Evolutionary conservation across 2,113 vertebrate species (phyloP), one percentile per base, ranked within the genome.

Genomic region (Pelecanus crispus): DNA sequence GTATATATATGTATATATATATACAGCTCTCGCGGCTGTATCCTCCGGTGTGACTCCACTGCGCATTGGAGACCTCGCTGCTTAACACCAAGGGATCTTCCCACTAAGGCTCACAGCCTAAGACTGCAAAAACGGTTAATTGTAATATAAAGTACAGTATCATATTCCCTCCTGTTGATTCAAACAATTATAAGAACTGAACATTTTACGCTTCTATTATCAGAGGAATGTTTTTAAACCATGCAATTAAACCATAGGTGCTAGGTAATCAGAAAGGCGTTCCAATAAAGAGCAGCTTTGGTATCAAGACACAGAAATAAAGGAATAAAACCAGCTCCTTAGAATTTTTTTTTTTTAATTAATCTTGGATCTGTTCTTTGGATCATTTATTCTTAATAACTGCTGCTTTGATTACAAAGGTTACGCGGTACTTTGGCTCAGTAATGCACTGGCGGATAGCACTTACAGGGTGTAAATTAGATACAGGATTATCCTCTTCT

Each of bases 31-130:
- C n/a, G n/a, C n/a, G 34, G 17, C 34, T 1, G 4, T 16, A 6
- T 10, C 31, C 53, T 11, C 17, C 72, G 4, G 42, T 1, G 1
- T 2, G 50, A 11, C 7, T 17, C 29, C 2, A 0, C 13, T 0
- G 38, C 2, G 34, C n/a, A 1, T 1, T 8, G 50, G 28, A 8
- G 11, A 1, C 34, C 26, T 21, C 5, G 1, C 40, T 67, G 52
- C 58, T 34, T 20, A 10, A 1, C 8, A 2, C 17, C 20, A 5
- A 10, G 50, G 7, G 9, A 5, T 13, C 24, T 6, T 34, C 9
- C 1, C 2, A 5, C 63, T 9, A 9, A 25, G 47, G 32, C 19
- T 47, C 16, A 2, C 1, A 4, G 58, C 16, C 25, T 26, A 8
- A 21, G 40, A 15, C 45, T 52, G 18, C 32, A 61, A 40, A n/a